Conservation (phyloP, 2,888 invertebrate species). For the Spodoptera littoralis region DNA sequence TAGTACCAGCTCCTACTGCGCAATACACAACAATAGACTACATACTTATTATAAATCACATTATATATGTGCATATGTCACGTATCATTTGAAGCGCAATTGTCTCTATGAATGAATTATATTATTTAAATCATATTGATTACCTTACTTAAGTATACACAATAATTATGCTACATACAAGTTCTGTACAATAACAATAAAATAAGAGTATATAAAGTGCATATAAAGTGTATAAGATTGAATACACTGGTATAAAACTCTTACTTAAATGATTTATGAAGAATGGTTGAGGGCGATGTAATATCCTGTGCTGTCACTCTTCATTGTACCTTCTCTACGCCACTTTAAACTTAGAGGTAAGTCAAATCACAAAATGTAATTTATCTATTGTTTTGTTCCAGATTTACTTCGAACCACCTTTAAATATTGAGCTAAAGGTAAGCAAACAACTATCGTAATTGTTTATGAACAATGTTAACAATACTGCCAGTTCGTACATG, state of each 20-base stretch:
- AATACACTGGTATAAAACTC: constrained; percentile 9
- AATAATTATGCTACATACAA: no score
- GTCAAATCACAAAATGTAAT: constrained; percentile 12
- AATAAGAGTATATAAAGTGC: no score
- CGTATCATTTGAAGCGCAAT: constrained; percentile 18
- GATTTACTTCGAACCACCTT: constrained; percentile 31
- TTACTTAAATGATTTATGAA: constrained; percentile 12
- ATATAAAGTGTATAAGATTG: no score
- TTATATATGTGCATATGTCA: constrained; percentile 4
- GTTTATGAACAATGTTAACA: constrained; percentile 40
- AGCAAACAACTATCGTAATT: constrained; percentile 24
- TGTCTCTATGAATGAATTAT: background rate
- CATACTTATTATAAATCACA: constrained; percentile 33
- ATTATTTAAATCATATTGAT: no score
- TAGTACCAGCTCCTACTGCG: constrained; percentile 28
- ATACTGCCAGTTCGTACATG: constrained; percentile 21
- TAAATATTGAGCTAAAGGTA: constrained; percentile 46
- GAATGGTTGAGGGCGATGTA: constrained; percentile 7
- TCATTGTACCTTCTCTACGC: constrained; percentile 7
- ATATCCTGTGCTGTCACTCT: constrained; percentile 19
- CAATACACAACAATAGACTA: constrained; percentile 35
- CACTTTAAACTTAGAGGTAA: constrained; percentile 5
- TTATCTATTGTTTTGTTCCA: constrained; percentile 41
- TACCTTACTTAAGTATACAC: no score
- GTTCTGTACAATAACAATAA: no score